These are phyloP conservation scores for Datnioides undecimradiatus DNA, from an alignment of 2,113 vertebrate species.

Conservation along the genomic window DNA sequence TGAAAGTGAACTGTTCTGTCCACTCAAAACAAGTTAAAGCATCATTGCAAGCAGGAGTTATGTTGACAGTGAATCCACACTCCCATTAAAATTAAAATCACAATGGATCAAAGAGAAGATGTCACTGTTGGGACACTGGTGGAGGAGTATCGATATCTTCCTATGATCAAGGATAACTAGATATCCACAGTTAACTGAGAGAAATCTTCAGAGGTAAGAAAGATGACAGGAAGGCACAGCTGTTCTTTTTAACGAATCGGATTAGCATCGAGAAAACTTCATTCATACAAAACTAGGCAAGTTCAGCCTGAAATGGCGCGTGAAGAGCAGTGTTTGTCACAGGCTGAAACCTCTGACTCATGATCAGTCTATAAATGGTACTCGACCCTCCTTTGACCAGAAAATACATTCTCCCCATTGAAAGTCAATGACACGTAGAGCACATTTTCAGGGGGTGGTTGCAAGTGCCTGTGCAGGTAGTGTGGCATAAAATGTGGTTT, in stretches of 20 bases:
- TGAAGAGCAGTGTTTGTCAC: constrained; percentile 5
- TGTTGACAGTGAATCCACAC: constrained; percentile 27
- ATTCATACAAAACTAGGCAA: constrained; percentile 25
- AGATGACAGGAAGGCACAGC: constrained; percentile 16
- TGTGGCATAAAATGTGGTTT: neutral
- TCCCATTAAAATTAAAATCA: constrained; percentile 60
- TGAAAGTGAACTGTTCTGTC: constrained; percentile 6
- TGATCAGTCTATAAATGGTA: neutral
- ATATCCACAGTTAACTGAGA: constrained; percentile 29
- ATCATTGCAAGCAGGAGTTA: neutral
- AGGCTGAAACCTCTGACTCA: constrained; percentile 37
- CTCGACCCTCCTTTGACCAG: constrained; percentile 10
- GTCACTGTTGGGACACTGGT: constrained; percentile 26
- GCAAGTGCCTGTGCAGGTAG: neutral
- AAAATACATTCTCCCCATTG: neutral
- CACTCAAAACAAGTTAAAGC: constrained; percentile 30
- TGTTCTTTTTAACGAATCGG: constrained; percentile 35
- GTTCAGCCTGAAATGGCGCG: constrained; percentile 3
- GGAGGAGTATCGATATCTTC: constrained; percentile 8
- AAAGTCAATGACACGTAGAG: constrained; percentile 16
- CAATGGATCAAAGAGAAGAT: constrained; percentile 64
- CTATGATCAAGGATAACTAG: constrained; percentile 37
- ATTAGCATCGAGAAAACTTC: constrained; percentile 42
- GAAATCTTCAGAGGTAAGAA: constrained; percentile 38
- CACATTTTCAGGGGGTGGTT: constrained; percentile 9